Conservation (phyloP, 1,140 invertebrate genomes). For the Heliconius melpomene region DNA sequence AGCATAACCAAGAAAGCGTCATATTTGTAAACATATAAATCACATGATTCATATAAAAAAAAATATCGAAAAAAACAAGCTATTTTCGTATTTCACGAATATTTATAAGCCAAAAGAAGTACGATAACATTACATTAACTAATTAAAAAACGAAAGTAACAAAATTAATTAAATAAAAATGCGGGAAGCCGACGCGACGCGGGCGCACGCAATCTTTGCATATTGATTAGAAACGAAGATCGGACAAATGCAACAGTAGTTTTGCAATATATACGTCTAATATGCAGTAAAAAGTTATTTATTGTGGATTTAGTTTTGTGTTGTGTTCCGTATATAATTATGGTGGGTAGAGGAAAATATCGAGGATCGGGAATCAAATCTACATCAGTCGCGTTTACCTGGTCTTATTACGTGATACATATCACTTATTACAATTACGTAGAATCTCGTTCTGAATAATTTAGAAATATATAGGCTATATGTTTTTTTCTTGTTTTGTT, state of each 20-base stretch:
- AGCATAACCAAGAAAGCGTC: too few species aligned
- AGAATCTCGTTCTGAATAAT: too few species aligned
- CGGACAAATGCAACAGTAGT: slow-evolving; percentile 34
- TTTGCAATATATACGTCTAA: slow-evolving; percentile 23
- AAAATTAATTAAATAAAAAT: slow-evolving; percentile 69
- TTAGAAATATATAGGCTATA: too few species aligned
- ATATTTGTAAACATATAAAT: not conserved
- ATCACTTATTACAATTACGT: too few species aligned
- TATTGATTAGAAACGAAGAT: slow-evolving; percentile 62
- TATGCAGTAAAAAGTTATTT: not conserved
- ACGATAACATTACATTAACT: slow-evolving; percentile 41
- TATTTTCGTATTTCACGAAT: slow-evolving; percentile 13
- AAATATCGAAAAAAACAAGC: not conserved
- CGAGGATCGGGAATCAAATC: too few species aligned
- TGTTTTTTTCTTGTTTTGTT: too few species aligned
- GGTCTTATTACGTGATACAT: too few species aligned
- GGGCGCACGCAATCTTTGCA: slow-evolving; percentile 61
- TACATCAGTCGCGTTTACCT: too few species aligned
- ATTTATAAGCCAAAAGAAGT: slow-evolving; percentile 23
- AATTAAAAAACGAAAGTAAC: slow-evolving; percentile 52
- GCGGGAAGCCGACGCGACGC: slow-evolving; percentile 41
- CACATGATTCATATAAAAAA: not conserved
- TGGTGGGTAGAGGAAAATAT: too few species aligned
- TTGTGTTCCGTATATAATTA: not conserved
- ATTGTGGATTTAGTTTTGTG: not conserved